Base-by-base conservation (phyloP, 2,888 invertebrate species). In the Apotomis betuletana region DNA sequence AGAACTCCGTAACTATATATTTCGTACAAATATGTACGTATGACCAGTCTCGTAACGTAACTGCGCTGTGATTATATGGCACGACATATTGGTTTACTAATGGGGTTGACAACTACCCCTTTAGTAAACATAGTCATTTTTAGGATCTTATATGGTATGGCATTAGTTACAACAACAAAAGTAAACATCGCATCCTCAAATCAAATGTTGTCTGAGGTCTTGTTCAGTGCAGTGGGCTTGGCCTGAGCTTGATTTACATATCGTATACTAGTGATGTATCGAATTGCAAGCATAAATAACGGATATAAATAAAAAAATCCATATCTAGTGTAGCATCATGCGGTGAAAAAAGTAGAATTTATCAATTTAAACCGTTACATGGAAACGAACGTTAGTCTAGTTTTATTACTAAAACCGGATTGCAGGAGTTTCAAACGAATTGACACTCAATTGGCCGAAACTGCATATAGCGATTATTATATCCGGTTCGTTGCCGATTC, bases 361-460 rank as follows among this genome's bases (percentile, higher is more conserved):
- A 58, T 67, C 13, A 58, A 51, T 67, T 67, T 5, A 51, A 67
- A 59, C 49, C 46, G 58, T 38, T 67, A 38, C 63, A 46, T 67
- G 52, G 58, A 61, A 74, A 75, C 75, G 61, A 73, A 44, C 71
- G 73, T 69, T 73, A 60, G 54, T 70, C 74, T 71, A 75, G 74
- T 71, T 74, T 27, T 64, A 73, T 67, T 36, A 55, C 69, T 44
- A 62, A 79, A 86, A 82, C 87, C 77, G 78, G 85, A 80, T 83
- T 74, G 72, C 74, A 76, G 77, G 73, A 79, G 81, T 82, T 83
- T 76, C 52, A 61, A 77, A 79, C 79, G 75, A 83, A 85, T 83
- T 83, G 79, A 71, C 74, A 75, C 78, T 75, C 81, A 81, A 84
- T 83, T 84, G 79, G 77, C 78, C 80, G 73, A 84, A 86, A 85